These are phyloP conservation scores for Sclerurus mexicanus DNA, from an alignment of 2,113 vertebrate genomes.

Conservation along the genomic window DNA sequence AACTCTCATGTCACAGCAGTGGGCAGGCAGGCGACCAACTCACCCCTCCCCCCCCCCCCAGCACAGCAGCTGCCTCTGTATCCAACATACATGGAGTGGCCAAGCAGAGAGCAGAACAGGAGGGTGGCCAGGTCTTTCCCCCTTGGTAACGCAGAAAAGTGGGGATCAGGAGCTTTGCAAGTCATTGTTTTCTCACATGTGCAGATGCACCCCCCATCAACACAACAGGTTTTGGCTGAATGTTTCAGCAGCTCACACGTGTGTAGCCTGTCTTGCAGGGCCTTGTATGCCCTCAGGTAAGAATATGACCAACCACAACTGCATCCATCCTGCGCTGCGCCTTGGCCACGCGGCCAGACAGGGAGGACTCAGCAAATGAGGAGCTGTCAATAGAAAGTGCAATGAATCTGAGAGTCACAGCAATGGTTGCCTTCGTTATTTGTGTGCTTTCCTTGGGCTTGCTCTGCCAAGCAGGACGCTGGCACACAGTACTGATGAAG, in stretches of 20 bases:
- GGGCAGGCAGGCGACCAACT: background rate
- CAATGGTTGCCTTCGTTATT: background rate
- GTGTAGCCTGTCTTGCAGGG: background rate
- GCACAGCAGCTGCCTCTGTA: background rate
- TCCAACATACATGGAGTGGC: fast-evolving
- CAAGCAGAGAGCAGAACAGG: background rate
- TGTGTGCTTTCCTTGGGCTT: background rate
- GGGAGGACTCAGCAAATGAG: background rate
- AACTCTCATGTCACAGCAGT: background rate
- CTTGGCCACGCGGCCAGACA: fast-evolving
- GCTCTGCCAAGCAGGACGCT: background rate
- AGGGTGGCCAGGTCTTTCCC: background rate
- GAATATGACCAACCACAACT: background rate
- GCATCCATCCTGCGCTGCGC: background rate
- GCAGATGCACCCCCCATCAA: fast-evolving
- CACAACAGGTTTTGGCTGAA: fast-evolving
- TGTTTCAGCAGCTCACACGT: background rate
- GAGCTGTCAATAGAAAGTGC: background rate
- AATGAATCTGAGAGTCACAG: fast-evolving
- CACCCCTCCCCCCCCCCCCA: background rate
- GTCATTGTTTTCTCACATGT: background rate
- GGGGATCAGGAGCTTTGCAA: background rate
- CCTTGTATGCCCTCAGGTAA: fast-evolving
- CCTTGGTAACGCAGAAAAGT: fast-evolving
- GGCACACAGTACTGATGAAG: fast-evolving